Evolutionary conservation across 23 tunicate species (phyloP), one percentile per base, ranked within the genome.

Genomic region (Styela clava): DNA sequence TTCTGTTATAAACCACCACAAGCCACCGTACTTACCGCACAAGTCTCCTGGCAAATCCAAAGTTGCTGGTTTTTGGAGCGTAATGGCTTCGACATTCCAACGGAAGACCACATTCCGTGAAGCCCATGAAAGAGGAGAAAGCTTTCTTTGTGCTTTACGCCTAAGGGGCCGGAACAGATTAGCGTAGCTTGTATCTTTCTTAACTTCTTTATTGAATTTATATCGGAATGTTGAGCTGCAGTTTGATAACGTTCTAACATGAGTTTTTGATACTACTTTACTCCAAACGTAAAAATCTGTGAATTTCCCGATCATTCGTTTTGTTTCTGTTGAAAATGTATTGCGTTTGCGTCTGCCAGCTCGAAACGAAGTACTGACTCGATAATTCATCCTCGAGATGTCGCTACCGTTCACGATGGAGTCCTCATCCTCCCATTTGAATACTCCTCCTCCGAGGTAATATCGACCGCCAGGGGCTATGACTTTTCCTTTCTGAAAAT

Each of bases 21-120:
- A n/a, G n/a, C n/a, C n/a, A n/a, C n/a, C n/a, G n/a, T 44, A 36
- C 81, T 76, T 44, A 76, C 81, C 81, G 65, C 81, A 76, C 44
- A 76, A 7, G 44, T 76, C 65, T 24, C 81, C 64, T 5, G 81
- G 44, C 0, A 44, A 25, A 67, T 76, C 31, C 81, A 76, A 23
- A 0, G 65, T 24, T 18, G 81, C 81, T 9, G 81, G 81, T 52
- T 64, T 51, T 52, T 52, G 81, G 18, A 76, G 64, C 22, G 81
- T 33, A 33, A 76, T 44, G 18, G 81, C 37, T 33, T 52, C 65
- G 5, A 76, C 65, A 56, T 44, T 27, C 81, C 81, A 76, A 26
- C 27, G 65, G 64, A 33, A 76, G 31, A 76, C 16, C 7, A 76
- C 65, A 76, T 51, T 76, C 30, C 65, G 35, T 2, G 31, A 52